Percentiles rank a stretch among this genome's conserved stretches.
These are phyloP conservation scores for Marisa cornuarietis DNA, from an alignment of 1,140 invertebrate species.

Conservation along the genomic window DNA sequence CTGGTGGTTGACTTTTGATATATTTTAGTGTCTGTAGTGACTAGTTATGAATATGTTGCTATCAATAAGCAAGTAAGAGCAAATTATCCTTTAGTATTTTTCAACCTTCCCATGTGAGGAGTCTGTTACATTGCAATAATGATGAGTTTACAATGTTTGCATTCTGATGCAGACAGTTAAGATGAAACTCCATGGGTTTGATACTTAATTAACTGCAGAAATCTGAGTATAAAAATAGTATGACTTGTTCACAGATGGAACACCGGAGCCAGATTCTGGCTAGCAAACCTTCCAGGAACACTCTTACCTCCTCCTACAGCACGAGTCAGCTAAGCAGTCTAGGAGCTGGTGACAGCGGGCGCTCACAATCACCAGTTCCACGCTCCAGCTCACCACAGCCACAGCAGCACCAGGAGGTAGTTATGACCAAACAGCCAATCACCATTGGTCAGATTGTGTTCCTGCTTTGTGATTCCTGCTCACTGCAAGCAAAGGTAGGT, in stretches of 20 bases:
- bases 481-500: slow-evolving; percentile 43
- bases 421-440: slow-evolving; percentile 33
- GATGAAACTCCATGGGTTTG: too few relatives aligned
- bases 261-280: not conserved
- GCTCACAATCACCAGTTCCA: not conserved
- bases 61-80: too few relatives aligned
- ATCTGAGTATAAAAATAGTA: too few relatives aligned
- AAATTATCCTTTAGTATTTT: not conserved
- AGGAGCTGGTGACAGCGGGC: not conserved
- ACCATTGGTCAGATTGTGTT: slow-evolving; percentile 56
- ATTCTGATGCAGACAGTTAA: not conserved
- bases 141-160: not conserved
- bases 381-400: slow-evolving; percentile 27
- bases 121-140: not conserved
- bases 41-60: too few relatives aligned
- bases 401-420: not conserved
- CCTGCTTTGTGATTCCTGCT: slow-evolving; percentile 52
- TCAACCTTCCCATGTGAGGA: not conserved
- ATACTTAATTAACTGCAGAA: too few relatives aligned
- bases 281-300: slow-evolving; percentile 12
- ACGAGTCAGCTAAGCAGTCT: slow-evolving; percentile 11
- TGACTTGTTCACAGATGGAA: slow-evolving; percentile 8
- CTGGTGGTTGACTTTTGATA: too few relatives aligned
- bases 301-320: slow-evolving; percentile 7
- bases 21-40: too few relatives aligned